A percentile compares a stretch with the other conserved stretches of the same genome.
phyloP scores from a whole-genome alignment of 2,113 vertebrate genomes.

The Perca fluviatilis region DNA sequence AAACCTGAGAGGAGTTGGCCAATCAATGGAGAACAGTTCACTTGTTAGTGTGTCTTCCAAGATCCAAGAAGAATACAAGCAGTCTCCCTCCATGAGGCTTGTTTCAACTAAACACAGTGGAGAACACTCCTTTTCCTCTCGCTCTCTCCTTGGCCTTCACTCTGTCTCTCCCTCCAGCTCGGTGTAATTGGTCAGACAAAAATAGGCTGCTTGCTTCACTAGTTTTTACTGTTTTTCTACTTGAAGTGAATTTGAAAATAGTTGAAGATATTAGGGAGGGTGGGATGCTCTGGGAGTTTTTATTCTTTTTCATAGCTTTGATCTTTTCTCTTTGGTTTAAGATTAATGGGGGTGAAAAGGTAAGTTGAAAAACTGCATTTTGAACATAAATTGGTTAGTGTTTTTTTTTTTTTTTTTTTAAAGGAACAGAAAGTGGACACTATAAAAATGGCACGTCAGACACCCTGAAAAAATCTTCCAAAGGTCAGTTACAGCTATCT shows the following conservation, averaged over 20 bases:
- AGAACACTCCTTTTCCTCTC: slow-evolving; percentile 20
- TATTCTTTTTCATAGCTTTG: slow-evolving; percentile 1
- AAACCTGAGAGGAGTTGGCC: slow-evolving; percentile 62
- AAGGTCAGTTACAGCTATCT: slow-evolving; percentile 8
- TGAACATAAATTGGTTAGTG: background rate
- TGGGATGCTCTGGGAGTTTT: background rate
- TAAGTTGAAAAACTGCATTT: background rate
- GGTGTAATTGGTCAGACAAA: slow-evolving; percentile 36
- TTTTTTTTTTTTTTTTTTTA: too few species aligned
- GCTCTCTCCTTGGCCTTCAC: slow-evolving; percentile 18
- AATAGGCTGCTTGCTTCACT: background rate
- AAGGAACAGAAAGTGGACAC: slow-evolving; percentile 10
- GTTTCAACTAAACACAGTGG: slow-evolving; percentile 14
- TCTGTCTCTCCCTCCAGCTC: background rate
- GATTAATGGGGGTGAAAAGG: background rate
- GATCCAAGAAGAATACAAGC: slow-evolving; percentile 56
- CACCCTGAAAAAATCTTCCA: background rate
- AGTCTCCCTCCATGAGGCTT: slow-evolving; percentile 20
- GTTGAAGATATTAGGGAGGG: background rate
- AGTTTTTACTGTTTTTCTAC: background rate
- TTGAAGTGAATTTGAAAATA: slow-evolving; percentile 2
- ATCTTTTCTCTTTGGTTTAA: background rate
- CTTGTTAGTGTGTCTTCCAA: slow-evolving; percentile 71
- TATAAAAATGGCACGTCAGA: slow-evolving; percentile 6
- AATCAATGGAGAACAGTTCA: slow-evolving; percentile 73